phyloP scores from a whole-genome alignment of 2,113 vertebrate genomes.

The Mirza zaza region DNA sequence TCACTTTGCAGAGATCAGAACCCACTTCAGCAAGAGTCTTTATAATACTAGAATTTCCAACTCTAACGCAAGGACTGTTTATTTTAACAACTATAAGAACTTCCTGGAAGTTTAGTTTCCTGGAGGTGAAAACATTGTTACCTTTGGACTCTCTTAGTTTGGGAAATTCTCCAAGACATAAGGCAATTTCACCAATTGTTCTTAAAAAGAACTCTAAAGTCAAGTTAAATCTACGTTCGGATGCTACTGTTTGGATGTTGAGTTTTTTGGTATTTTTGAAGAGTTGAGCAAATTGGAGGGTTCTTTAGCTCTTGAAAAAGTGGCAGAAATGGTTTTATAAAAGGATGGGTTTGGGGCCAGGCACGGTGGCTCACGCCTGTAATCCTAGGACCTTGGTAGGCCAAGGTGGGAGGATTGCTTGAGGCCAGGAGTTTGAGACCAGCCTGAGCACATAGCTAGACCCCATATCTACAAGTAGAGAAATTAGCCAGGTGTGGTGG shows the following conservation, averaged over 20 bases:
- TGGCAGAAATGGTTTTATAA: not conserved
- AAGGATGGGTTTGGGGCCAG: not conserved
- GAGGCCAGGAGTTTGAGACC: no score
- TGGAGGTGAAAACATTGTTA: not conserved
- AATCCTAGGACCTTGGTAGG: not conserved
- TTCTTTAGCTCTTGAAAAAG: not conserved
- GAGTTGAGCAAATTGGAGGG: not conserved
- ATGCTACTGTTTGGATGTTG: not conserved
- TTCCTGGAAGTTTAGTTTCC: not conserved
- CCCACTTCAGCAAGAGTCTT: not conserved
- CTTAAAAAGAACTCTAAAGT: not conserved
- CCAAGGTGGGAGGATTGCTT: no score
- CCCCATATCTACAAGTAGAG: no score
- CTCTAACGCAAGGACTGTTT: not conserved
- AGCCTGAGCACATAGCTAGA: no score
- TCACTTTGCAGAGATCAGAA: conserved; percentile 10
- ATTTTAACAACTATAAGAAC: not conserved
- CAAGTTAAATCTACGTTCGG: not conserved
- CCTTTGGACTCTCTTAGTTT: not conserved
- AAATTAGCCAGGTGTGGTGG: no score
- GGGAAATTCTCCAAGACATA: not conserved
- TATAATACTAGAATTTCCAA: not conserved
- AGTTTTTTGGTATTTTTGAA: not conserved
- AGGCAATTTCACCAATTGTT: not conserved
- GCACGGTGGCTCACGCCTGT: fast-evolving